Evolutionary conservation across 2,797 vertebrate genomes (phyloP).

Genomic region (Parambassis ranga): DNA sequence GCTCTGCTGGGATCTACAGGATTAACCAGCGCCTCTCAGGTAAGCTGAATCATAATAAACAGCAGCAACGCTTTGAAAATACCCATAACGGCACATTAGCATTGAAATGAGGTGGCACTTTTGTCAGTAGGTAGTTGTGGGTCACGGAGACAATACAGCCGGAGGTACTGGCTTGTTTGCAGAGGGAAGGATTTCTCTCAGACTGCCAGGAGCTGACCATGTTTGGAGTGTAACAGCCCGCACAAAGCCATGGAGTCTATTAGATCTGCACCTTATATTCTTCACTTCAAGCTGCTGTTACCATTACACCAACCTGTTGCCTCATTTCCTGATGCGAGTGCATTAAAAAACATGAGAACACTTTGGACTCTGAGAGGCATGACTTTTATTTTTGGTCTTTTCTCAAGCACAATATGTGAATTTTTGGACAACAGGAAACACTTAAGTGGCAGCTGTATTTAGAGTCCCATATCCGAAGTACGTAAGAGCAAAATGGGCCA

Average conservation of each 20-base stretch:
- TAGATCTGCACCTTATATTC: slow-evolving; percentile 14
- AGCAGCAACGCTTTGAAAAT: slow-evolving; percentile 60
- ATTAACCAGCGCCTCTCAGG: slow-evolving; percentile 67
- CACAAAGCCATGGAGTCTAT: slow-evolving; percentile 6
- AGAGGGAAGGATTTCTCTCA: slow-evolving; percentile 20
- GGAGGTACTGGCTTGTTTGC: slow-evolving; percentile 44
- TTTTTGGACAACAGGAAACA: slow-evolving; percentile 27
- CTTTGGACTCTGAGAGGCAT: slow-evolving; percentile 6
- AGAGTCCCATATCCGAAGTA: background rate
- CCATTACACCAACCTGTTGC: slow-evolving; percentile 3
- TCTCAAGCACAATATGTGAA: slow-evolving; percentile 18
- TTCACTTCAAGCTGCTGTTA: slow-evolving; percentile 23
- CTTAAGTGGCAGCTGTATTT: slow-evolving; percentile 20
- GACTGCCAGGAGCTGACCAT: slow-evolving; percentile 19
- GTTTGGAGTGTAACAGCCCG: slow-evolving; percentile 19
- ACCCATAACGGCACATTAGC: slow-evolving; percentile 67
- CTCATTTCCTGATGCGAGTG: slow-evolving; percentile 10
- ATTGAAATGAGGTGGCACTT: slow-evolving; percentile 70
- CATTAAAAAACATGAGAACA: slow-evolving; percentile 25
- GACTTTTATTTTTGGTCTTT: slow-evolving; percentile 6
- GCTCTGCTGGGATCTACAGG: slow-evolving; percentile 66
- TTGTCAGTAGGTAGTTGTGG: slow-evolving; percentile 56
- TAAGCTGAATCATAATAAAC: slow-evolving; percentile 74
- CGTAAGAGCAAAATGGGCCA: slow-evolving; percentile 17
- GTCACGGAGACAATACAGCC: slow-evolving; percentile 62